These are phyloP conservation scores for Drosophila nigrodunni DNA, from an alignment of 1,140 invertebrate genomes.

Conservation along the genomic window DNA sequence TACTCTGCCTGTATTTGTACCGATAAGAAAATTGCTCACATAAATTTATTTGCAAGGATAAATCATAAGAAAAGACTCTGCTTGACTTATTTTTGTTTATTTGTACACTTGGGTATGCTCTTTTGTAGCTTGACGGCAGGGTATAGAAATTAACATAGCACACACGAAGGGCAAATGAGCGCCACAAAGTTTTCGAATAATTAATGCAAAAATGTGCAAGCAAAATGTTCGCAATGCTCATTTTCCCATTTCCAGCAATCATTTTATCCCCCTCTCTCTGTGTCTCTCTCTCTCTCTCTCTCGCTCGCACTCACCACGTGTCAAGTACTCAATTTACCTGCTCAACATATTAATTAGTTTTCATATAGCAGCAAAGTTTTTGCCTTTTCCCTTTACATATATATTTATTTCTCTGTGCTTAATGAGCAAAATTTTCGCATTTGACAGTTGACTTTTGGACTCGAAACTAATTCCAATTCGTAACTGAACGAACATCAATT, in stretches of 20 bases:
- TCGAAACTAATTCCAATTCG: conserved; percentile 2
- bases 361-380: conserved; percentile 51
- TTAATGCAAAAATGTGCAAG: conserved; percentile 69
- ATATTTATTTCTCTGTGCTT: conserved; percentile 41
- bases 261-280: too few relatives aligned
- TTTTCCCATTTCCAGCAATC: conserved; percentile 31
- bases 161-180: conserved; percentile 18
- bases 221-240: conserved; percentile 52
- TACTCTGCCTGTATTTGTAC: neutral
- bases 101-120: too few relatives aligned
- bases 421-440: conserved; percentile 59
- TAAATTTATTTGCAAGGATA: neutral
- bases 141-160: conserved; percentile 5
- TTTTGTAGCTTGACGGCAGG: neutral
- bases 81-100: too few relatives aligned
- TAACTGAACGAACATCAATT: conserved; percentile 20
- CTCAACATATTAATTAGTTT: conserved; percentile 80
- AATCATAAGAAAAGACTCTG: neutral
- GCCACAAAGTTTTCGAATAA: conserved; percentile 71
- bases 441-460: conserved; percentile 30
- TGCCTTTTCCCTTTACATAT: neutral
- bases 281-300: neutral
- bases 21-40: neutral
- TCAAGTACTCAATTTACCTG: conserved; percentile 53
- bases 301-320: conserved; percentile 23